A percentile compares a stretch with the other conserved stretches of the same genome.
phyloP scores from a whole-genome alignment of 2,888 invertebrate species.

The Galerucella nymphaeae region DNA sequence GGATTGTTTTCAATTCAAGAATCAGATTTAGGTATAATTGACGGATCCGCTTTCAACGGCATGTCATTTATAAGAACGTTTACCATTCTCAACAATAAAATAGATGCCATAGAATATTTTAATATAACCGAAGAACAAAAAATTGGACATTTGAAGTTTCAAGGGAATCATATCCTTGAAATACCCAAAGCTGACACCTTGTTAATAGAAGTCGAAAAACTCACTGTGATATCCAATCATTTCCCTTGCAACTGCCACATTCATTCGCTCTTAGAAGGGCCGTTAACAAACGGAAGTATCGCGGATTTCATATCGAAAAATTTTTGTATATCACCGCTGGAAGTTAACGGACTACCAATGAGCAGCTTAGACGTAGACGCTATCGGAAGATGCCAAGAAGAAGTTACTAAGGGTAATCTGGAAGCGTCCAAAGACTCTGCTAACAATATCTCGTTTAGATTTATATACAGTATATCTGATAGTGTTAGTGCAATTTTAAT shows the following conservation, averaged over 20 bases:
- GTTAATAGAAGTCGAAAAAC: slow-evolving; percentile 76
- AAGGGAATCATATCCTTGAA: slow-evolving; percentile 86
- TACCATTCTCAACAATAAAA: slow-evolving; percentile 86
- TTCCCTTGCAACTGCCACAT: slow-evolving; percentile 90
- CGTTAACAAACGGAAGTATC: slow-evolving; percentile 76
- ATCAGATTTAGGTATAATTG: slow-evolving; percentile 82
- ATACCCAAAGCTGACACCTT: slow-evolving; percentile 77
- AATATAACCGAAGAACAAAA: slow-evolving; percentile 77
- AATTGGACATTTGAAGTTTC: slow-evolving; percentile 77
- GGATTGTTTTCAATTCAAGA: slow-evolving; percentile 82
- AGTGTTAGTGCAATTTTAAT: slow-evolving; percentile 41
- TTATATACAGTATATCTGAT: slow-evolving; percentile 45
- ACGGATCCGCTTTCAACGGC: slow-evolving; percentile 81
- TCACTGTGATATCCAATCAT: slow-evolving; percentile 82
- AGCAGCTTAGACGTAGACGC: slow-evolving; percentile 74
- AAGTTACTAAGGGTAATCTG: slow-evolving; percentile 74
- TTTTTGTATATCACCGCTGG: slow-evolving; percentile 87
- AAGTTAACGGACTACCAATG: slow-evolving; percentile 83
- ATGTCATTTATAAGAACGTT: slow-evolving; percentile 77
- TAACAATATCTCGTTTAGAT: slow-evolving; percentile 39
- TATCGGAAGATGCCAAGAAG: slow-evolving; percentile 76
- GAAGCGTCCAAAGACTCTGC: slow-evolving; percentile 65
- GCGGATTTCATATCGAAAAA: slow-evolving; percentile 79
- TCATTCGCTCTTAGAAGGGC: slow-evolving; percentile 80
- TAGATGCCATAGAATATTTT: slow-evolving; percentile 82